Conservation (phyloP, 2,797 vertebrate species). For the Cirrhinus molitorella region DNA sequence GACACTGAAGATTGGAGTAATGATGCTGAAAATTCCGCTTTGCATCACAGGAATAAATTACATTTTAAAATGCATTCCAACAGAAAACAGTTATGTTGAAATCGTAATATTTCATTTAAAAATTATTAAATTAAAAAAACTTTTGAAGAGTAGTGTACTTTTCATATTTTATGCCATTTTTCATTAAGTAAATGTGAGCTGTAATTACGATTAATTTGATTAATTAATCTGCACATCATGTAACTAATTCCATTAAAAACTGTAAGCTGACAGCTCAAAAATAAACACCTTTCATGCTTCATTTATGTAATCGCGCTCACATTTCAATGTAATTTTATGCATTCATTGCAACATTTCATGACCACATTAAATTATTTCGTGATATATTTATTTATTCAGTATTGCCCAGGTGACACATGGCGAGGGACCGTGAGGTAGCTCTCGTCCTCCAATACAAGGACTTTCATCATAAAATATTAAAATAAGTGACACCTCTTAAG, state of each 20-base stretch:
- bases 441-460: constrained; percentile 67
- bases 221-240: not conserved
- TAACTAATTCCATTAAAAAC: not conserved
- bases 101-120: no score
- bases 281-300: not conserved
- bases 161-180: no score
- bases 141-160: no score
- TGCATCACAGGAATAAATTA: not conserved
- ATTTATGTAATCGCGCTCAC: not conserved
- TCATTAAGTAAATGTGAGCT: no score
- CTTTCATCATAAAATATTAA: constrained; percentile 71
- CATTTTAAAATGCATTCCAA: not conserved
- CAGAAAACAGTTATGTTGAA: not conserved
- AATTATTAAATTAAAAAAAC: no score
- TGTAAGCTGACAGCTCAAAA: not conserved
- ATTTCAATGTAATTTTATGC: not conserved
- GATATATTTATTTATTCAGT: not conserved
- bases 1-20: not conserved
- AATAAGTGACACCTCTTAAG: constrained; percentile 73
- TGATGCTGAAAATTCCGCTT: not conserved
- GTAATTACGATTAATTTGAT: not conserved
- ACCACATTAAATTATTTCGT: not conserved
- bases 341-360: not conserved
- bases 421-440: constrained; percentile 28
- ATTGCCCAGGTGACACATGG: not conserved